A percentile compares a stretch with the other conserved stretches of the same genome.
These are phyloP conservation scores for Drosophila watanabei DNA, from an alignment of 1,140 invertebrate genomes.

Conservation along the genomic window DNA sequence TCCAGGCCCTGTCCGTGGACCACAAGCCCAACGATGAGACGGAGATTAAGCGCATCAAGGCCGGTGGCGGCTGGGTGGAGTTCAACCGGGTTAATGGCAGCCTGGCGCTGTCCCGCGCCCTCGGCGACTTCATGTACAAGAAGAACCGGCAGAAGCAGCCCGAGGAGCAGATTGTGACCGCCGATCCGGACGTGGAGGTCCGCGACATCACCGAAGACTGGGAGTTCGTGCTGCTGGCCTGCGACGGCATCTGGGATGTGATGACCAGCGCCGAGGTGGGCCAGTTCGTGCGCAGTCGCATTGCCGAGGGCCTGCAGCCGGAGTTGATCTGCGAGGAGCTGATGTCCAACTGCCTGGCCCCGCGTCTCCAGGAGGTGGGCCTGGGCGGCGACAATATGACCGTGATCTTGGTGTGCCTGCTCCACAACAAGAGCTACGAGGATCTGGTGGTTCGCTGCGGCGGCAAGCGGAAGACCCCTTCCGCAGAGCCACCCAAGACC, in stretches of 20 bases:
- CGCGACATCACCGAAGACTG: constrained; percentile 93
- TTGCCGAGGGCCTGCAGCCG: constrained; percentile 93
- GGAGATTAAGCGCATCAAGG: constrained; percentile 94
- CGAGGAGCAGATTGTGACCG: constrained; percentile 99
- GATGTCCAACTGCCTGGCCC: constrained; percentile 96
- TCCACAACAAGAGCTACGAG: constrained; percentile 91
- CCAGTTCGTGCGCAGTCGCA: constrained; percentile 93
- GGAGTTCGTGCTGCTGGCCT: constrained; percentile 98
- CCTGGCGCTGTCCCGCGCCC: constrained; percentile 96
- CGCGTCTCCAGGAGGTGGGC: constrained; percentile 97
- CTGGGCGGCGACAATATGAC: constrained; percentile 99
- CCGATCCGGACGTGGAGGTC: constrained; percentile 95
- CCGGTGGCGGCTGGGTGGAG: constrained; percentile 98
- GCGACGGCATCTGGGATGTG: constrained; percentile 99
- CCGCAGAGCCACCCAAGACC: constrained; percentile 21
- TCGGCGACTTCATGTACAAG: constrained; percentile 99
- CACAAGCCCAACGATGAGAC: constrained; percentile 96
- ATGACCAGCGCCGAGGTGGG: constrained; percentile 96
- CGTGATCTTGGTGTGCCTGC: constrained; percentile 92
- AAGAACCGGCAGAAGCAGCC: constrained; percentile 92
- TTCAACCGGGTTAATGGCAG: constrained; percentile 99
- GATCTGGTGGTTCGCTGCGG: constrained; percentile 87
- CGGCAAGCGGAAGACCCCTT: constrained; percentile 5
- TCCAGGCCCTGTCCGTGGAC: constrained; percentile 91
- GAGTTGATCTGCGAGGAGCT: constrained; percentile 98